Percentiles rank a stretch among this genome's conserved stretches.
phyloP scores from a whole-genome alignment of 2,113 vertebrate genomes.

The Prunella fulvescens region DNA sequence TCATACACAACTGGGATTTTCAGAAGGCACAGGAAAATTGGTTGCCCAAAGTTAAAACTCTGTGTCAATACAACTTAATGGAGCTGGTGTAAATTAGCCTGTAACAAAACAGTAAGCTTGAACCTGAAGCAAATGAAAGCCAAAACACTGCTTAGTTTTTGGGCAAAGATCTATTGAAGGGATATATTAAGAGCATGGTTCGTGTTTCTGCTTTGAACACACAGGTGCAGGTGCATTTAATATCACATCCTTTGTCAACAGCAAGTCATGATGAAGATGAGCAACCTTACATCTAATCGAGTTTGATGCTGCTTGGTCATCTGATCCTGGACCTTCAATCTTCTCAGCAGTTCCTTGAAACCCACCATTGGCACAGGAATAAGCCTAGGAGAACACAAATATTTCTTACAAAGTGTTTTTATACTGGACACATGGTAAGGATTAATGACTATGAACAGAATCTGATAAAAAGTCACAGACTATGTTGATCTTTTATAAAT shows the following conservation, averaged over 20 bases:
- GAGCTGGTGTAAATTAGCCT: neutral
- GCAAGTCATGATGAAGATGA: neutral
- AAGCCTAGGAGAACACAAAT: slow-evolving; percentile 74
- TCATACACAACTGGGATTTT: neutral
- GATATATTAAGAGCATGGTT: neutral
- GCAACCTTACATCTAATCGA: slow-evolving; percentile 87
- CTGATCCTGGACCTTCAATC: slow-evolving; percentile 96
- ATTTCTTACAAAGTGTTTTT: neutral
- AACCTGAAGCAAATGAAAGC: neutral
- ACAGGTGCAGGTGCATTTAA: neutral
- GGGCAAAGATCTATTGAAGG: neutral
- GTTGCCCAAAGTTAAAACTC: neutral
- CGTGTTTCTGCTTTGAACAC: neutral
- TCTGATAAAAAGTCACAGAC: neutral
- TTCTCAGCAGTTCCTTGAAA: slow-evolving; percentile 90
- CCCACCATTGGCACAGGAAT: slow-evolving; percentile 98
- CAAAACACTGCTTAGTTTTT: neutral
- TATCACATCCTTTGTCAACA: neutral
- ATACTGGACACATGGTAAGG: neutral
- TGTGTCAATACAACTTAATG: neutral
- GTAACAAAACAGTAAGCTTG: neutral
- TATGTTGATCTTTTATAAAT: neutral
- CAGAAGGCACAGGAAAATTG: neutral
- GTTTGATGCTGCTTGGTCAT: slow-evolving; percentile 99
- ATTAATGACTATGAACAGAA: neutral